Evolutionary conservation across 2,888 invertebrate species (phyloP), one percentile per base, ranked within the genome.

Genomic region (Yponomeuta malinellus): DNA sequence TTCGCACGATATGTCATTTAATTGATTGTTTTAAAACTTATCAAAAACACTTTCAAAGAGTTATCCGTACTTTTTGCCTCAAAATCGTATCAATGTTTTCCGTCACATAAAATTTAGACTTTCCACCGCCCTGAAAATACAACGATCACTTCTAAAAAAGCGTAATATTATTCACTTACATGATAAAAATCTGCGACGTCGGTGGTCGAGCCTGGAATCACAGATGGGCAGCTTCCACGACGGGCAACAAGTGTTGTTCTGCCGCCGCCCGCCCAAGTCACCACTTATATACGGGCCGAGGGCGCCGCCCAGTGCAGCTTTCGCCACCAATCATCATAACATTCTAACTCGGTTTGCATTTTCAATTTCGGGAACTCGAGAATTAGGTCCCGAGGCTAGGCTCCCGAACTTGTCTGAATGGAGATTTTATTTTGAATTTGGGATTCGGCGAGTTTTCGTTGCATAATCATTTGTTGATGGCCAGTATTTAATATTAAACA

Each of bases 161-260:
- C 33, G 10, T 33, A 66, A 10, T 68, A 68, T 72, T 70, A 73
- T 8, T 71, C 70, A 66, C 70, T 73, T 69, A 73, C 72, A 70
- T 72, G 63, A 43, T 43, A 43, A 43, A 33, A 43, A 43, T 43
- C 43, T 43, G 43, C 43, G 43, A 43, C 43, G 43, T 43, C 8
- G 43, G 43, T 43, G 43, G 8, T 43, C 9, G 43, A 43, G 43
- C 6, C 43, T 43, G 43, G 43, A 43, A 43, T 43, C 43, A 43
- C 43, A 71, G 75, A 77, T 78, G 77, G 80, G 75, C 78, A 75
- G 76, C 77, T 77, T 75, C 76, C 75, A 76, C 75, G 75, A 80
- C 74, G 74, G 83, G 88, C 90, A 90, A 92, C 91, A 91, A 91
- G 90, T 90, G 90, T 84, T 89, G 83, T 87, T 72, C 73, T 70